These are phyloP conservation scores for Lithophane semibrunnea DNA, from an alignment of 2,888 invertebrate genomes.

Conservation along the genomic window DNA sequence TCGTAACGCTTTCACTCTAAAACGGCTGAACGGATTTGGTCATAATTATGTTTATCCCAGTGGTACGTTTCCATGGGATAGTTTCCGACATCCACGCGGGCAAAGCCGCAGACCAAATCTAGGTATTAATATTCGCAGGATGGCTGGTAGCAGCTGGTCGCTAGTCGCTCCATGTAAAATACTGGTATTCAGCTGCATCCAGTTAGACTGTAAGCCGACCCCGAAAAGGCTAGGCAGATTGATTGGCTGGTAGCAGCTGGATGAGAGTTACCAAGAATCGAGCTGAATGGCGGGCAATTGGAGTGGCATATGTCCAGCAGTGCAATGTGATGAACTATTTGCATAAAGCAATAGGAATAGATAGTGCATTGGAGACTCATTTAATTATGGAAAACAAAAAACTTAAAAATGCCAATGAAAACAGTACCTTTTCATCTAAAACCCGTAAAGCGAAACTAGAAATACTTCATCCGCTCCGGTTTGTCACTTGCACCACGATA, in stretches of 20 bases:
- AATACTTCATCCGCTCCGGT: slow-evolving; percentile 19
- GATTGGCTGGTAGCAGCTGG: neutral
- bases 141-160: too few relatives aligned
- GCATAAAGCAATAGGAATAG: neutral
- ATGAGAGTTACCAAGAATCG: neutral
- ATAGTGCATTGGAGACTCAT: neutral
- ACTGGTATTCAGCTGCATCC: too few relatives aligned
- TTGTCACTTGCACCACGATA: slow-evolving; percentile 62
- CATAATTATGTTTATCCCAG: too few relatives aligned
- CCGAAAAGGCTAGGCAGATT: too few relatives aligned
- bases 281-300: neutral
- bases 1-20: too few relatives aligned
- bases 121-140: too few relatives aligned
- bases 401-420: neutral
- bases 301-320: neutral
- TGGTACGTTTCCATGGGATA: too few relatives aligned
- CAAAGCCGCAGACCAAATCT: too few relatives aligned
- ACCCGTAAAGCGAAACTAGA: neutral
- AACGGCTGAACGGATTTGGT: too few relatives aligned
- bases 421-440: neutral
- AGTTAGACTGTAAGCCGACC: too few relatives aligned
- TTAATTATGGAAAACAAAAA: neutral
- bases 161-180: too few relatives aligned
- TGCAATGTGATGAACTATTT: neutral
- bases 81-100: too few relatives aligned